Base-by-base conservation (phyloP, 2,797 vertebrate genomes). In the Mycteria americana region DNA sequence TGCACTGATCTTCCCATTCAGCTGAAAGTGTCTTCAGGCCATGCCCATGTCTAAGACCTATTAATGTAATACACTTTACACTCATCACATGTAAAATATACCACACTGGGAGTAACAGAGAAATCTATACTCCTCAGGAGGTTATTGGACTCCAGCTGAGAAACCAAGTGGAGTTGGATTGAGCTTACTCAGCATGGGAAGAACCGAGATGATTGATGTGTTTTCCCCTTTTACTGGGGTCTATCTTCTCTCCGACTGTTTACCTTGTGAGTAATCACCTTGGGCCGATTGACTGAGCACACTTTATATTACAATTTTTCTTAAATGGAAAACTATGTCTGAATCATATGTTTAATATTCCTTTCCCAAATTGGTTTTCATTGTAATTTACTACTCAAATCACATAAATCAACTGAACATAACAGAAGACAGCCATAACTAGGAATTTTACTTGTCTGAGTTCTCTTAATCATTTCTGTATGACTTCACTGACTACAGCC, bases 301-400 rank as follows among this genome's bases (percentile, higher is more conserved):
- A 33, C 2, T 89, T 89, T 37, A 43, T 46, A 75, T 85, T 31
- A 54, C 31, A 13, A 8, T 67, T 45, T 88, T 93, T 90, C 76
- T 94, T 90, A 93, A 95, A 95, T 30, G 65, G 79, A 90, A 96
- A 95, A 22, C 13, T 14, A 23, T 46, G 37, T 78, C 75, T 75
- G 72, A 89, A 85, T 85, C 57, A 69, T 21, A 64, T 27, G 14
- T 43, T 86, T 90, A 90, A 81, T 84, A 94, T 54, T 76, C 19
- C 57, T 92, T 86, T 91, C 17, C 57, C 53, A 93, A 91, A 86
- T 78, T 88, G 15, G 10, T 85, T 96, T 93, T 84, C 73, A 63
- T 84, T 83, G 69, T 77, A 69, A 92, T 90, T 89, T 94, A 72
- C 57, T 78, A 63, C 24, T 78, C 62, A 81, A 84, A 41, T 15